These are phyloP conservation scores for Eulemur mongoz DNA, from an alignment of 2,797 vertebrate species.

Conservation along the genomic window DNA sequence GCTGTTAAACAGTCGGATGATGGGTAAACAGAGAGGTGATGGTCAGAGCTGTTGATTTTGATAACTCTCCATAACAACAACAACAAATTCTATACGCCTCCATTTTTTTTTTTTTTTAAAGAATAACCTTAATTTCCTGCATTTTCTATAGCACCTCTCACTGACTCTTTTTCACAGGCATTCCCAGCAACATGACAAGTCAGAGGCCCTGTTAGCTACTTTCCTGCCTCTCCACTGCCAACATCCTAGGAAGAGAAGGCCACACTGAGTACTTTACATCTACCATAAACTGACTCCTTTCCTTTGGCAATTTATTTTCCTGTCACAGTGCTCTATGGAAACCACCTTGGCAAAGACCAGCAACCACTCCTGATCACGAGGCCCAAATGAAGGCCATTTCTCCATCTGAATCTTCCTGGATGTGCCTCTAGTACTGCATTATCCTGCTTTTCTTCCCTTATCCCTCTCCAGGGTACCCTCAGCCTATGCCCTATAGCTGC, in stretches of 20 bases:
- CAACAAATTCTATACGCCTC: neutral
- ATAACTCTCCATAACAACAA: neutral
- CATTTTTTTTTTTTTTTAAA: neutral
- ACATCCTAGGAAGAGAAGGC: neutral
- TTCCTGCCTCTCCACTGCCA: neutral
- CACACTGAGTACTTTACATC: neutral
- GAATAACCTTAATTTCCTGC: neutral
- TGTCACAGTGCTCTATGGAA: neutral
- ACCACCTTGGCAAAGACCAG: neutral
- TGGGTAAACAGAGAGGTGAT: neutral
- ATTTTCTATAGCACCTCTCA: neutral
- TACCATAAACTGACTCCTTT: neutral
- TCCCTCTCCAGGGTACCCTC: neutral
- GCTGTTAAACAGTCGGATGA: neutral
- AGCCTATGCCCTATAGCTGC: neutral
- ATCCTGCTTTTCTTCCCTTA: neutral
- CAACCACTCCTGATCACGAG: neutral
- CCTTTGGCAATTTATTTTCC: neutral
- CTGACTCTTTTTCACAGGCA: neutral
- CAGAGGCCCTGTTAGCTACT: neutral
- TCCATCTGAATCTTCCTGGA: neutral
- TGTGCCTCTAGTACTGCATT: neutral
- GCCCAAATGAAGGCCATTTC: neutral
- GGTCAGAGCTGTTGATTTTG: neutral
- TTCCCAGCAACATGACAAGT: neutral